A percentile compares a stretch with the other conserved stretches of the same genome.
Evolutionary conservation across 2,888 invertebrate species (phyloP).

Genomic region (Augochlorella aurata): DNA sequence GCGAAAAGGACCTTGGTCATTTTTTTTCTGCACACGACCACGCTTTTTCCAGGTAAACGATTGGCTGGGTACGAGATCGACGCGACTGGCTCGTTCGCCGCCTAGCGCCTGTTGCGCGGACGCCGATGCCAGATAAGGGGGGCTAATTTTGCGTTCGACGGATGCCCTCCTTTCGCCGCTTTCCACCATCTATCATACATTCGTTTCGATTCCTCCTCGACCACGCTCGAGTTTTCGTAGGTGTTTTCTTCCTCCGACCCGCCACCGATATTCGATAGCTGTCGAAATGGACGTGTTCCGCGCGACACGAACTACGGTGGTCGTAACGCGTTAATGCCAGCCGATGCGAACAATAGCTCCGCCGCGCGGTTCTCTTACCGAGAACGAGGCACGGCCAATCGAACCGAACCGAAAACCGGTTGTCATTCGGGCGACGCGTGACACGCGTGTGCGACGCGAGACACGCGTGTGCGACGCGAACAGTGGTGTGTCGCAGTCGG

Average conservation of each 20-base stretch:
- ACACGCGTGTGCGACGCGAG: background rate
- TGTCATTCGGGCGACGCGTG: slow-evolving; percentile 37
- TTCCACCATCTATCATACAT: too few species aligned
- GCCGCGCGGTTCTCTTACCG: background rate
- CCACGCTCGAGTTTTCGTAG: too few species aligned
- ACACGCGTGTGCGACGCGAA: background rate
- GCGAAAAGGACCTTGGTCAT: background rate
- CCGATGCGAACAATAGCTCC: slow-evolving; percentile 23
- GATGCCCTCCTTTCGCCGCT: slow-evolving; percentile 25
- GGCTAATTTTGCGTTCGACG: slow-evolving; percentile 24
- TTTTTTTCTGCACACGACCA: background rate
- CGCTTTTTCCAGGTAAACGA: slow-evolving; percentile 24
- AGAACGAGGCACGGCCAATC: background rate
- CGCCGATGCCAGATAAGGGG: slow-evolving; percentile 39
- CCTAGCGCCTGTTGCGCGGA: slow-evolving; percentile 45
- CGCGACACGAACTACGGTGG: background rate
- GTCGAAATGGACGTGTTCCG: too few species aligned
- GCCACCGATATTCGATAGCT: too few species aligned
- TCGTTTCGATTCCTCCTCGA: background rate
- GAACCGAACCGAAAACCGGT: slow-evolving; percentile 13
- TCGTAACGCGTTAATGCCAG: slow-evolving; percentile 5
- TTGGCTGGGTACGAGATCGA: slow-evolving; percentile 8
- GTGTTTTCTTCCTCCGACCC: too few species aligned
- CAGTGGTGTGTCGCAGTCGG: background rate
- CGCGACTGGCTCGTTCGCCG: background rate